Evolutionary conservation across 2,888 invertebrate genomes (phyloP).

Genomic region (Drosophila formosana): DNA sequence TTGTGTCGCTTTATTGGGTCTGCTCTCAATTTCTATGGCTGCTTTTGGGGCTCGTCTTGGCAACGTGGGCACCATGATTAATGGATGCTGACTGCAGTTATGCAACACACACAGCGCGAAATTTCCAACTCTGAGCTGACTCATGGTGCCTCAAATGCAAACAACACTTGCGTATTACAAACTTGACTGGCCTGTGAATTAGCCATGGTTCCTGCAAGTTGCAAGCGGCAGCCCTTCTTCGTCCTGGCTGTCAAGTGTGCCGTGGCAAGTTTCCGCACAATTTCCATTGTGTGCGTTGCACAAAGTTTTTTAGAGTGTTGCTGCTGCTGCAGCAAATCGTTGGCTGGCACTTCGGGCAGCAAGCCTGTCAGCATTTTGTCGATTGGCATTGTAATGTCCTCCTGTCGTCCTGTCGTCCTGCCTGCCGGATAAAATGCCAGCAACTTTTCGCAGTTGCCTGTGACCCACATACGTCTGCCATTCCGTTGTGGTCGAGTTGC

Average conservation of each 20-base stretch:
- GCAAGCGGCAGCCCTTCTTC: constrained; percentile 5
- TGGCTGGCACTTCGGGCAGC: constrained; percentile 4
- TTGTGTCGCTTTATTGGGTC: constrained; percentile 46
- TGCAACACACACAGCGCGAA: constrained; percentile 32
- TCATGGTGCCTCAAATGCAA: constrained; percentile 41
- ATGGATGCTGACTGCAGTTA: constrained; percentile 51
- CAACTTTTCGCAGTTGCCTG: constrained; percentile 55
- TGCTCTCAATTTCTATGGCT: constrained; percentile 31
- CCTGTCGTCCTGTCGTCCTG: constrained; percentile 42
- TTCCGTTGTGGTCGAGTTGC: constrained; percentile 29
- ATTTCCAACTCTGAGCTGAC: constrained; percentile 32
- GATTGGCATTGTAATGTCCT: constrained; percentile 76
- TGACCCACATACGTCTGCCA: constrained; percentile 69
- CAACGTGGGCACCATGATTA: constrained; percentile 63
- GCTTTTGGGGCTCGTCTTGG: constrained; percentile 26
- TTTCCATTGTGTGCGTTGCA: constrained; percentile 53
- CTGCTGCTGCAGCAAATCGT: constrained; percentile 4
- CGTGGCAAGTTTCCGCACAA: constrained; percentile 67
- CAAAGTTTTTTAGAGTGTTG: constrained; percentile 52
- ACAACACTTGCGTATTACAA: constrained; percentile 39
- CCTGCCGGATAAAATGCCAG: constrained; percentile 23
- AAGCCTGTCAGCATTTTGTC: constrained; percentile 61
- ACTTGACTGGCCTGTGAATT: constrained; percentile 36
- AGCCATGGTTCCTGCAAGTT: constrained; percentile 6
- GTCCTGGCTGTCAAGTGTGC: constrained; percentile 23